These are phyloP conservation scores for Lemur catta DNA, from an alignment of 2,797 vertebrate species.

Conservation along the genomic window DNA sequence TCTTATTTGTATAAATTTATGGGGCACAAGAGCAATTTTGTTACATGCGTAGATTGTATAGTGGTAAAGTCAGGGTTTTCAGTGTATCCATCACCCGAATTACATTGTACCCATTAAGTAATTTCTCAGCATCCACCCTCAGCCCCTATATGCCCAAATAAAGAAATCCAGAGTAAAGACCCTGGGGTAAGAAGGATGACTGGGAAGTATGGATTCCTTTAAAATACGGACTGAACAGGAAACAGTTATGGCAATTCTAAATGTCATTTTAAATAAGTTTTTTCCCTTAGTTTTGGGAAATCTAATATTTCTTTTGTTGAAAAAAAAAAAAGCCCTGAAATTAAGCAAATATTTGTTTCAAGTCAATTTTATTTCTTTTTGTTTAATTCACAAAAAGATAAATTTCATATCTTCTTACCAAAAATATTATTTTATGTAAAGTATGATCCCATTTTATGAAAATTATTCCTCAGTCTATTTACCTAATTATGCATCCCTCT, in stretches of 20 bases:
- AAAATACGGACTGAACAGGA: neutral
- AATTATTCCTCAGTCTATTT: neutral
- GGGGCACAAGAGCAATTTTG: neutral
- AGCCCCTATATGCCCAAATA: neutral
- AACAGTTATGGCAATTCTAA: neutral
- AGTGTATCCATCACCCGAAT: neutral
- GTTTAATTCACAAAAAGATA: slow-evolving; percentile 30
- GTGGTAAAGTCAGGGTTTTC: neutral
- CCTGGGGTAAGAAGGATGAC: neutral
- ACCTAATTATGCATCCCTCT: neutral
- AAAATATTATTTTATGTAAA: slow-evolving; percentile 15
- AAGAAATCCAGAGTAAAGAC: neutral
- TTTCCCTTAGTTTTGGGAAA: neutral
- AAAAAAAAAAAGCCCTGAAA: neutral
- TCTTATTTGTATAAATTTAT: neutral
- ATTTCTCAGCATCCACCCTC: neutral
- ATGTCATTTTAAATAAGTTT: neutral
- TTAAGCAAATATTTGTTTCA: slow-evolving; percentile 38
- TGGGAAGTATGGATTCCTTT: neutral
- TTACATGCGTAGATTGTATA: neutral
- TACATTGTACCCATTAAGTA: neutral
- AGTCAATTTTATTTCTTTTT: neutral
- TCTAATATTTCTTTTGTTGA: neutral
- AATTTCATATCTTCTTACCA: neutral
- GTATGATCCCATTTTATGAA: neutral